Percentiles rank a stretch among this genome's conserved stretches.
These are phyloP conservation scores for Meta bourneti DNA, from an alignment of 2,888 invertebrate species.

Conservation along the genomic window DNA sequence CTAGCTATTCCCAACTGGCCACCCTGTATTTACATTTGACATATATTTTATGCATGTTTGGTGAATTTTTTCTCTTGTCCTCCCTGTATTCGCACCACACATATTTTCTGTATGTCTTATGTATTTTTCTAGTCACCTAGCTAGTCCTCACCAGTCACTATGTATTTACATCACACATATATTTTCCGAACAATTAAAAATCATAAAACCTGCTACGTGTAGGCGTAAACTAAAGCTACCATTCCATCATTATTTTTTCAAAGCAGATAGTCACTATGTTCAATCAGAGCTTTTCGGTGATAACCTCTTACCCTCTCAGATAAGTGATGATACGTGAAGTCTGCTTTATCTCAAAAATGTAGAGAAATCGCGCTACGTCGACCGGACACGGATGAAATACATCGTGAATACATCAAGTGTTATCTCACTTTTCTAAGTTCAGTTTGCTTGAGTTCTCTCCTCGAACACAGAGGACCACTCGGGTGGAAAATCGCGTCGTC, in stretches of 20 bases:
- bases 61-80: too few species aligned
- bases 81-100: too few species aligned
- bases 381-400: slow-evolving; percentile 46
- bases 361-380: slow-evolving; percentile 52
- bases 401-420: slow-evolving; percentile 64
- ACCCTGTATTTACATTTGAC: too few species aligned
- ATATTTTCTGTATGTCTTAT: too few species aligned
- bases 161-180: too few species aligned
- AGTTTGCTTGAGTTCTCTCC: slow-evolving; percentile 64
- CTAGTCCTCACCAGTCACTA: too few species aligned
- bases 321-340: slow-evolving; percentile 58
- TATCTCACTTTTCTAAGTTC: slow-evolving; percentile 70
- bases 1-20: too few species aligned
- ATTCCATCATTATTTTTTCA: neutral
- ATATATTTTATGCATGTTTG: too few species aligned
- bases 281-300: slow-evolving; percentile 8
- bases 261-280: neutral
- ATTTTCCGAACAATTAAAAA: neutral
- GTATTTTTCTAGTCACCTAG: too few species aligned
- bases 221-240: neutral
- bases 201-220: neutral
- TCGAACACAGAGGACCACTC: slow-evolving; percentile 42
- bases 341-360: slow-evolving; percentile 55
- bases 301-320: slow-evolving; percentile 65
- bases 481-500: slow-evolving; percentile 63